These are phyloP conservation scores for Phocoena phocoena DNA, from an alignment of 2,113 vertebrate genomes.

Conservation along the genomic window DNA sequence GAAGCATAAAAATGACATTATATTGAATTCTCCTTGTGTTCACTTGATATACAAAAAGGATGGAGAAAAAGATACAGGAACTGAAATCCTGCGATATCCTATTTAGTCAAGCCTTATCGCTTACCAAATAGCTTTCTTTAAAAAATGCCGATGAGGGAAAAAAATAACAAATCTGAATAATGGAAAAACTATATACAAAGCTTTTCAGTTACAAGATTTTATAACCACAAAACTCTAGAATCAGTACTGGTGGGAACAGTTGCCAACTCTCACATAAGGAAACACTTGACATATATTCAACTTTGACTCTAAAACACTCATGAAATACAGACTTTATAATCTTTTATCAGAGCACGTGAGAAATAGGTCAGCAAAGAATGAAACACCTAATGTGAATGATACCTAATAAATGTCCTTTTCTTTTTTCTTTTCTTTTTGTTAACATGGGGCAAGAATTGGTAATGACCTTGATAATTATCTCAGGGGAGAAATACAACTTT, in stretches of 20 bases:
- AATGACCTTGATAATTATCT: slow-evolving; percentile 57
- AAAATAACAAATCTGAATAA: slow-evolving; percentile 16
- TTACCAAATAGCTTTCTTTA: neutral
- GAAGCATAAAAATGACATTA: neutral
- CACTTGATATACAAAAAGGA: neutral
- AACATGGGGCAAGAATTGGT: slow-evolving; percentile 45
- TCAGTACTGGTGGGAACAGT: neutral
- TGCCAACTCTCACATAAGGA: slow-evolving; percentile 42
- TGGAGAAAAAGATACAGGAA: neutral
- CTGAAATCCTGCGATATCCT: neutral
- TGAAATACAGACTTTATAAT: slow-evolving; percentile 61
- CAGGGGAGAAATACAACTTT: slow-evolving; percentile 48
- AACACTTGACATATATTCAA: slow-evolving; percentile 58
- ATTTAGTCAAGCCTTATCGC: neutral
- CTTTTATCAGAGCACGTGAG: neutral
- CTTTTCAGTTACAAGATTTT: slow-evolving; percentile 32
- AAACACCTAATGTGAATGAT: neutral
- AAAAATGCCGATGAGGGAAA: neutral
- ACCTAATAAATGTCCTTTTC: neutral
- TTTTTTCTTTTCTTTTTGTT: neutral
- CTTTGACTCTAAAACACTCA: slow-evolving; percentile 50
- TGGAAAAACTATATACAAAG: slow-evolving; percentile 23
- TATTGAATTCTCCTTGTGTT: neutral
- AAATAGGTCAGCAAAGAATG: neutral
- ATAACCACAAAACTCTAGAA: slow-evolving; percentile 47